Conservation (phyloP, 1,140 invertebrate species). For the Argopecten irradians region DNA sequence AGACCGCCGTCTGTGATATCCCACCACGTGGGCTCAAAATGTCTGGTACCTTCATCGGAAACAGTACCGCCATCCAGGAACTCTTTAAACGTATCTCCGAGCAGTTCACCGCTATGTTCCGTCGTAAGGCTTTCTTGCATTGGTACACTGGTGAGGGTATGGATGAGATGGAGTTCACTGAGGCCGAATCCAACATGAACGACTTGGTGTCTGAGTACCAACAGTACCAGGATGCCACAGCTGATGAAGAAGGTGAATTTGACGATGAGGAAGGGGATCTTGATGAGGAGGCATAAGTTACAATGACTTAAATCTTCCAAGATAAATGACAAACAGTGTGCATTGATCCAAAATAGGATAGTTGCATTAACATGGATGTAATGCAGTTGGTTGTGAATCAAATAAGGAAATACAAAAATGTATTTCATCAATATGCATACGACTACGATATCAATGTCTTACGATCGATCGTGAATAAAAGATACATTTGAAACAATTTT, state of each 20-base stretch:
- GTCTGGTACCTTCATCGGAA: conserved; percentile 89
- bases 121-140: conserved; percentile 56
- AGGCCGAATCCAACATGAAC: conserved; percentile 88
- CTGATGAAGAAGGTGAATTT: conserved; percentile 69
- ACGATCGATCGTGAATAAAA: no score
- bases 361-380: no score
- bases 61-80: conserved; percentile 85
- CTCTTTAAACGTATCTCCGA: conserved; percentile 87
- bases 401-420: no score
- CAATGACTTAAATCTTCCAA: no score
- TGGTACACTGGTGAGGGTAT: conserved; percentile 84
- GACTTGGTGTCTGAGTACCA: conserved; percentile 94
- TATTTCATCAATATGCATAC: no score
- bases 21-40: conserved; percentile 93
- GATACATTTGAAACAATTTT: no score
- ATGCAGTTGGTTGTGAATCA: no score
- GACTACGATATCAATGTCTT: no score
- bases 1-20: conserved; percentile 94
- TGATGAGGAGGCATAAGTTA: conserved; percentile 40
- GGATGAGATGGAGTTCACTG: conserved; percentile 87
- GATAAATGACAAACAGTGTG: no score
- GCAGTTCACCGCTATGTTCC: conserved; percentile 81
- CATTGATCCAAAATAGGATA: no score
- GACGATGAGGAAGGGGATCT: conserved; percentile 82
- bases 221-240: conserved; percentile 86